These are phyloP conservation scores for Nezara viridula DNA, from an alignment of 2,888 invertebrate species.

Conservation along the genomic window DNA sequence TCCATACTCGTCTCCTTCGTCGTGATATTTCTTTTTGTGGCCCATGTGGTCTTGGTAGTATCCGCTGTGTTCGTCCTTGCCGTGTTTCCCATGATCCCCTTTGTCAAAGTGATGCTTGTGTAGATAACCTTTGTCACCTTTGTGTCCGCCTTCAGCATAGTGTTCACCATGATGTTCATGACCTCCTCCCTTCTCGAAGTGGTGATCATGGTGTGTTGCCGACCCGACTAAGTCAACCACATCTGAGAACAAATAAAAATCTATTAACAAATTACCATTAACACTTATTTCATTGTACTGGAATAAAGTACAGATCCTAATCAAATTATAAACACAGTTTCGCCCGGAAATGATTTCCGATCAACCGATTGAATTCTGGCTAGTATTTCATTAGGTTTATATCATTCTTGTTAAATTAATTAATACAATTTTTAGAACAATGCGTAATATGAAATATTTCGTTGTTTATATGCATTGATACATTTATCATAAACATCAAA, in stretches of 20 bases:
- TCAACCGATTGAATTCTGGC: background rate
- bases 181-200: slow-evolving; percentile 74
- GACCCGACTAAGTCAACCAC: slow-evolving; percentile 68
- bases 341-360: background rate
- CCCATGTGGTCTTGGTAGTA: slow-evolving; percentile 78
- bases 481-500: too few relatives aligned
- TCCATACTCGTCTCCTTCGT: slow-evolving; percentile 76
- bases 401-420: background rate
- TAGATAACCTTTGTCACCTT: slow-evolving; percentile 85
- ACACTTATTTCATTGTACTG: background rate
- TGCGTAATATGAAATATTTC: too few relatives aligned
- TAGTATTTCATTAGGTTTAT: background rate
- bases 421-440: background rate
- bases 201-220: slow-evolving; percentile 68
- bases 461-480: too few relatives aligned
- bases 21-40: slow-evolving; percentile 76
- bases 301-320: background rate
- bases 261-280: background rate
- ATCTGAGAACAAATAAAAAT: slow-evolving; percentile 43
- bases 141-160: slow-evolving; percentile 80
- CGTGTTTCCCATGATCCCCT: slow-evolving; percentile 82
- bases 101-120: slow-evolving; percentile 83
- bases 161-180: slow-evolving; percentile 79
- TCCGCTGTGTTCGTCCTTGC: slow-evolving; percentile 81
- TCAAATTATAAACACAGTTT: background rate